phyloP scores from a whole-genome alignment of 2,888 invertebrate species.

The Agriotes lineatus region DNA sequence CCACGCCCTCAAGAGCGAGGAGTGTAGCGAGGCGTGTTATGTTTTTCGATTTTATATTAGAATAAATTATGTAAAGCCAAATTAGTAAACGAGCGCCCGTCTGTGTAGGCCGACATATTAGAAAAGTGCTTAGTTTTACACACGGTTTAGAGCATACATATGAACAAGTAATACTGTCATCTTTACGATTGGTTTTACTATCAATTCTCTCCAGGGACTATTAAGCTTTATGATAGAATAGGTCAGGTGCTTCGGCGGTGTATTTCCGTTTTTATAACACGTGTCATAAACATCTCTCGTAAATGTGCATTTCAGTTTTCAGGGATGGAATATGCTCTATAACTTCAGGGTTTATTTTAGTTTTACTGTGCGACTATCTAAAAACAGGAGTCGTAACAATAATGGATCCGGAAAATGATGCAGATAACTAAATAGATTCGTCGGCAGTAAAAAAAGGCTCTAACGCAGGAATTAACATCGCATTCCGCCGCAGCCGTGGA shows the following conservation, averaged over 20 bases:
- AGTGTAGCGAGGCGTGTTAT: too few relatives aligned
- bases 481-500: conserved; percentile 20
- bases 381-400: conserved; percentile 14
- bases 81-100: too few relatives aligned
- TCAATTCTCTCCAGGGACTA: conserved; percentile 61
- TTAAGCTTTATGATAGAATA: conserved; percentile 61
- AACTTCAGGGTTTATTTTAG: conserved; percentile 24
- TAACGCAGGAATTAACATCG: conserved; percentile 30
- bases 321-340: conserved; percentile 25
- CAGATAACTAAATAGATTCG: conserved; percentile 24
- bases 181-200: conserved; percentile 62
- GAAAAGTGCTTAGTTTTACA: not conserved
- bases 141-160: conserved; percentile 29
- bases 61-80: too few relatives aligned
- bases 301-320: conserved; percentile 47
- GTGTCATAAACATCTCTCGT: conserved; percentile 59
- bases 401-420: conserved; percentile 17
- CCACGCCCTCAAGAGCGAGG: too few relatives aligned
- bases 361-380: conserved; percentile 18
- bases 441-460: conserved; percentile 15
- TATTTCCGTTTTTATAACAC: conserved; percentile 58
- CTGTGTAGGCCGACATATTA: too few relatives aligned
- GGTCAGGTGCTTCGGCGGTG: conserved; percentile 57
- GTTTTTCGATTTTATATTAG: too few relatives aligned
- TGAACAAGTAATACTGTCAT: conserved; percentile 56